Conservation (phyloP, 1,140 invertebrate species). For the Drosophila bocqueti region DNA sequence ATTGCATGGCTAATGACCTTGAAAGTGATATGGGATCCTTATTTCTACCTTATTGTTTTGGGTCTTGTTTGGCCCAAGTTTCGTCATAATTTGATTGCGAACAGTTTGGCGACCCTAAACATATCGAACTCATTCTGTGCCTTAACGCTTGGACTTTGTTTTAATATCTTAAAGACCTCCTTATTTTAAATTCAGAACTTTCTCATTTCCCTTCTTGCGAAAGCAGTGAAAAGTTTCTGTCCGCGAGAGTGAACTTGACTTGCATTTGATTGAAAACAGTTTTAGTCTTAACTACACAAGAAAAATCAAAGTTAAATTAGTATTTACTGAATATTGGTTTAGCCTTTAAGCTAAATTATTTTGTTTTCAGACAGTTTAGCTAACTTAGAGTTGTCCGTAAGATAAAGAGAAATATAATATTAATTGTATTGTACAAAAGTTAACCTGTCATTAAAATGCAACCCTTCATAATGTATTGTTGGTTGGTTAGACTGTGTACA, state of each 20-base stretch:
- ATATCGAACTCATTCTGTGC: background rate
- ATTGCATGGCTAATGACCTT: conserved; percentile 64
- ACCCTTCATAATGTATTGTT: background rate
- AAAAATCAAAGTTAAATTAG: background rate
- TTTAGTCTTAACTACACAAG: background rate
- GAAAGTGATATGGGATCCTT: conserved; percentile 52
- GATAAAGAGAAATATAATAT: background rate
- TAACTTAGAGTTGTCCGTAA: background rate
- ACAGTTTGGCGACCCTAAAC: conserved; percentile 34
- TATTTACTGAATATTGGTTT: background rate
- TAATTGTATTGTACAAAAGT: too few relatives aligned
- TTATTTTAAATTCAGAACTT: background rate
- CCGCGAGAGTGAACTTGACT: background rate
- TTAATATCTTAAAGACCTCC: background rate
- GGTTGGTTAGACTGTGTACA: background rate
- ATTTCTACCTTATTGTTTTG: conserved; percentile 27
- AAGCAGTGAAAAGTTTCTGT: conserved; percentile 13
- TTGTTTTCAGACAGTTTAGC: background rate
- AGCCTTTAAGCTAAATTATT: background rate
- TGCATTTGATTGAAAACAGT: background rate
- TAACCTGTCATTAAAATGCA: background rate
- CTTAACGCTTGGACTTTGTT: background rate
- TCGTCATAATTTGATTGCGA: conserved; percentile 55
- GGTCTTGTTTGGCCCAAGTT: conserved; percentile 44
- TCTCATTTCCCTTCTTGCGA: background rate